Base-by-base conservation (phyloP, 2,888 invertebrate genomes). In the Synergus japonicus region DNA sequence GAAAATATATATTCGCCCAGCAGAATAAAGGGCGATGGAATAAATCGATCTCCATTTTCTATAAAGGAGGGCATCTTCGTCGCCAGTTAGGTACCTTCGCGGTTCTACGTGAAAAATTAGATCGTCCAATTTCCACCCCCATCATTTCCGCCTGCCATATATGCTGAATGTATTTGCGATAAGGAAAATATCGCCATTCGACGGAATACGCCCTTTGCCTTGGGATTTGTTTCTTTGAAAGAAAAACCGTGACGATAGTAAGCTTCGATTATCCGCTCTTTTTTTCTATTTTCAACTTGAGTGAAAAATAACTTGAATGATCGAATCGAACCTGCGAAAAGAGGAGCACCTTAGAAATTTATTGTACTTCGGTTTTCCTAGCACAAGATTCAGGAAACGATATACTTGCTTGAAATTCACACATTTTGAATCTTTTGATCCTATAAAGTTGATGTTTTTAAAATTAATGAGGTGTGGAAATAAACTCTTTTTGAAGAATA, bases 1-100 rank as follows among this genome's bases (percentile, higher is more conserved):
- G 7, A 43, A 76, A 54, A 73, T n/a, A 69, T 58, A 69, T 64
- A 78, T 77, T 77, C n/a, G 41, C 49, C 12, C 9, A 37, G 18
- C 60, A 54, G 43, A 77, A 12, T 60, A 63, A 29, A 29, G 49
- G 12, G 22, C n/a, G 8, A 54, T 4, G n/a, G n/a, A 76, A 58
- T 77, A 65, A 67, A 60, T 66, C 43, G 44, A 54, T 29, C 13
- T 41, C n/a, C 67, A 80, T 60, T 69, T 49, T 69, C 69, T 69
- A 46, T 69, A 69, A 69, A 67, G 29, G 67, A 69, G 22, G 49
- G 15, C 46, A 69, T 37, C 49, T 69, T 69, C 46, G 13, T 49
- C 29, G 15, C 49, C 49, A 15, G 15, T 69, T 69, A 37, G 46
- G 9, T 69, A 69, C 29, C 43, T 44, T 44, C 18, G 66, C 43